phyloP scores from a whole-genome alignment of 2,888 invertebrate genomes.

The Cantharis flavilabris region DNA sequence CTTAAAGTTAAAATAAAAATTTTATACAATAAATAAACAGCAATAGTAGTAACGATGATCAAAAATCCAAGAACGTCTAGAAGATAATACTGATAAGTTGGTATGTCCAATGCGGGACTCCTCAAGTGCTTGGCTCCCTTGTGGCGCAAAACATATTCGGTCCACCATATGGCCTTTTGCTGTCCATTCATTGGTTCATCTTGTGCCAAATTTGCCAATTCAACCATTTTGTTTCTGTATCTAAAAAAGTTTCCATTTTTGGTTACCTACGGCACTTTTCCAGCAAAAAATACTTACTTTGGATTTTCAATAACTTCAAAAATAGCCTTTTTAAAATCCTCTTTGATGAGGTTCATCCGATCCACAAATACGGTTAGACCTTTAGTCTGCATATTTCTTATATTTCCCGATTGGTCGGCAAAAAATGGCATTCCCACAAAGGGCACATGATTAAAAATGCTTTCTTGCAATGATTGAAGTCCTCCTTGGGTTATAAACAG shows the following conservation, averaged over 20 bases:
- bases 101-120: neutral
- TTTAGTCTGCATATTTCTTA: neutral
- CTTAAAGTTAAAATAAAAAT: neutral
- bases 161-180: slow-evolving; percentile 2
- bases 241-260: neutral
- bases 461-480: neutral
- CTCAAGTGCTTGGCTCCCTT: neutral
- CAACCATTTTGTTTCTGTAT: neutral
- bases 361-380: neutral
- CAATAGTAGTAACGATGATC: neutral
- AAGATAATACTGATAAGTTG: neutral
- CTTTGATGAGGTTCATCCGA: neutral
- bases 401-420: neutral
- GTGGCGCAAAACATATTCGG: slow-evolving; percentile 5
- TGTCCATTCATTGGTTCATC: neutral
- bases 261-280: no score
- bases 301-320: neutral
- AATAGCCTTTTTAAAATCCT: neutral
- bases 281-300: neutral
- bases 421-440: neutral
- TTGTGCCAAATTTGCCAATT: neutral
- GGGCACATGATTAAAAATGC: neutral
- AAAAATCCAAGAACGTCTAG: neutral
- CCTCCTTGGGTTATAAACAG: neutral
- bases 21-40: neutral